Evolutionary conservation across 2,113 vertebrate species (phyloP).

Genomic region (Rhabdornis inornatus): DNA sequence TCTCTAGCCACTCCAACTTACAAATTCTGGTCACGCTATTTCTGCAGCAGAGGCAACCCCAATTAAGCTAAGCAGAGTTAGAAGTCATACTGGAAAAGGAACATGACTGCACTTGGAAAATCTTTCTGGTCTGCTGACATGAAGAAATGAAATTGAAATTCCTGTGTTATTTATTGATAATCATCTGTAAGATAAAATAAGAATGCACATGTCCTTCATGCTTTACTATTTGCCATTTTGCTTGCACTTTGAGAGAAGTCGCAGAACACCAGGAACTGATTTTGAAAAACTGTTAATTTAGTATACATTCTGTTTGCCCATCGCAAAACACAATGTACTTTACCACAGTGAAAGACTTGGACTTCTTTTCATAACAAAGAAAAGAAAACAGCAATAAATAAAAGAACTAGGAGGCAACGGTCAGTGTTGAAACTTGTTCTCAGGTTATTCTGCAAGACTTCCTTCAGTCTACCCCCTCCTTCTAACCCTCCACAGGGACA

Average conservation of each 20-base stretch:
- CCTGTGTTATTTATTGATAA: neutral
- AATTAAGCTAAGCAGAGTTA: neutral
- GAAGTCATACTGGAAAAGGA: neutral
- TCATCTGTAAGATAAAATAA: neutral
- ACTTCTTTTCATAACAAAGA: neutral
- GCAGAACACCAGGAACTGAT: neutral
- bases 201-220: neutral
- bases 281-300: neutral
- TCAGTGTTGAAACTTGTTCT: conserved; percentile 35
- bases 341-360: neutral
- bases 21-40: neutral
- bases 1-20: neutral
- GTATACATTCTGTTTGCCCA: neutral
- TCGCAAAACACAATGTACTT: neutral
- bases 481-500: neutral
- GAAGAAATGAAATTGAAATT: neutral
- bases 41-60: neutral
- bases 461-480: neutral
- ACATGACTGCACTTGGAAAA: neutral
- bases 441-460: conserved; percentile 34
- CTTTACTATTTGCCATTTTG: neutral
- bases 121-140: neutral
- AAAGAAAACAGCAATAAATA: conserved; percentile 6
- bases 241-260: neutral
- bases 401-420: neutral